Percentiles rank a stretch among this genome's conserved stretches.
Evolutionary conservation across 92 coral and sea anemone genomes (phyloP).

Genomic region (Chrysogorgia sp.): DNA sequence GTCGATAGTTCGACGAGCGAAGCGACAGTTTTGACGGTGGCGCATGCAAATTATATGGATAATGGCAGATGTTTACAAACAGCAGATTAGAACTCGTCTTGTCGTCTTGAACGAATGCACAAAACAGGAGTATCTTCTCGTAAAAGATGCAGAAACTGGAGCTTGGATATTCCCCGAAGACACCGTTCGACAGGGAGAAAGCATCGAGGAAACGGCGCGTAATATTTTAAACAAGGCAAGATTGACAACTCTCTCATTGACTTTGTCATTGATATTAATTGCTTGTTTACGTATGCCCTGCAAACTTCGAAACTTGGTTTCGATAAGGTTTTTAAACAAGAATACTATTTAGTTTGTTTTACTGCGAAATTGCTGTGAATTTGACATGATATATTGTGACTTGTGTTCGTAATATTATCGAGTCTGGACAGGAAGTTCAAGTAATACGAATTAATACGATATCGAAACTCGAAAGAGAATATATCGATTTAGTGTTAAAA

Average conservation of each 20-base stretch:
- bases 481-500: no score
- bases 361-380: no score
- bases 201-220: conserved; percentile 54
- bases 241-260: background rate
- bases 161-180: conserved; percentile 69
- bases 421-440: no score
- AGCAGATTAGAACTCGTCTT: conserved; percentile 22
- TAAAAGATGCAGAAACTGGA: conserved; percentile 42
- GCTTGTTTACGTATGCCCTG: no score
- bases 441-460: no score
- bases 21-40: background rate
- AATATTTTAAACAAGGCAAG: conserved; percentile 44
- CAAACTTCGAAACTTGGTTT: background rate
- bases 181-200: conserved; percentile 43
- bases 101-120: conserved; percentile 11
- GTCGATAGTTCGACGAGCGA: background rate
- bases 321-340: no score
- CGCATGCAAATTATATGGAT: background rate
- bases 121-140: conserved; percentile 38
- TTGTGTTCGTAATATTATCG: no score
- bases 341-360: no score
- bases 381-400: no score
- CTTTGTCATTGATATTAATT: background rate
- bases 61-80: conserved; percentile 40
- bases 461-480: no score